phyloP scores from a whole-genome alignment of 2,797 vertebrate genomes.

The Gymnodraco acuticeps region DNA sequence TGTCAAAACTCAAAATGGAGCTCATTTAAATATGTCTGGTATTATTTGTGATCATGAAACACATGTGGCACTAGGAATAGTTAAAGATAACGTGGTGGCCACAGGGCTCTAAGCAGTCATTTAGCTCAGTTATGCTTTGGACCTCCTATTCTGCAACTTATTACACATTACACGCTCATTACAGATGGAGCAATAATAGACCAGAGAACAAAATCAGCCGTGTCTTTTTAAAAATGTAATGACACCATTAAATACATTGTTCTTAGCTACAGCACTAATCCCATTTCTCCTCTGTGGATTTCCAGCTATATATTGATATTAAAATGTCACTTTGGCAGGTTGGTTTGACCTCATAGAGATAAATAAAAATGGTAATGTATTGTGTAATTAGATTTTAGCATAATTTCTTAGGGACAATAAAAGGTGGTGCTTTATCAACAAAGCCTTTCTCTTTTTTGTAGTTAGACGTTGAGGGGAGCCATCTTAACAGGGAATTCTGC shows the following conservation, averaged over 20 bases:
- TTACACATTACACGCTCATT: conserved; percentile 44
- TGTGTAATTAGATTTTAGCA: conserved; percentile 41
- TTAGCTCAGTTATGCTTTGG: conserved; percentile 20
- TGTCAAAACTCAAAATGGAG: conserved; percentile 12
- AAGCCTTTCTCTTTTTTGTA: conserved; percentile 36
- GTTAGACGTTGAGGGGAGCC: conserved; percentile 49
- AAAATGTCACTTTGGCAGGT: conserved; percentile 39
- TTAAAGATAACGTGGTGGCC: conserved; percentile 16
- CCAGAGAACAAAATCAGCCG: conserved; percentile 26
- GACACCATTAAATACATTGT: conserved; percentile 26
- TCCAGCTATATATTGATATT: conserved; percentile 37
- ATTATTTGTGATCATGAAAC: conserved; percentile 1
- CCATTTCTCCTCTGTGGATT: conserved; percentile 23
- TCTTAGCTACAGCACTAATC: conserved; percentile 30
- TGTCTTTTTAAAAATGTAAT: conserved; percentile 46
- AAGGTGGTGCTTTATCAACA: conserved; percentile 48
- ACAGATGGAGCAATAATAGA: conserved; percentile 22
- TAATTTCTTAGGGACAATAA: conserved; percentile 46
- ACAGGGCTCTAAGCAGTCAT: conserved; percentile 15
- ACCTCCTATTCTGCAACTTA: conserved; percentile 26
- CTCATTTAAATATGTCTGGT: not conserved
- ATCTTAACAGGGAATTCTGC: conserved; percentile 22
- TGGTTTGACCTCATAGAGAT: conserved; percentile 39
- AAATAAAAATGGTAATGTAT: conserved; percentile 43
- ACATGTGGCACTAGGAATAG: conserved; percentile 11